Evolutionary conservation across 2,888 invertebrate species (phyloP), one percentile per base, ranked within the genome.

Genomic region (Drosophila neonasuta): DNA sequence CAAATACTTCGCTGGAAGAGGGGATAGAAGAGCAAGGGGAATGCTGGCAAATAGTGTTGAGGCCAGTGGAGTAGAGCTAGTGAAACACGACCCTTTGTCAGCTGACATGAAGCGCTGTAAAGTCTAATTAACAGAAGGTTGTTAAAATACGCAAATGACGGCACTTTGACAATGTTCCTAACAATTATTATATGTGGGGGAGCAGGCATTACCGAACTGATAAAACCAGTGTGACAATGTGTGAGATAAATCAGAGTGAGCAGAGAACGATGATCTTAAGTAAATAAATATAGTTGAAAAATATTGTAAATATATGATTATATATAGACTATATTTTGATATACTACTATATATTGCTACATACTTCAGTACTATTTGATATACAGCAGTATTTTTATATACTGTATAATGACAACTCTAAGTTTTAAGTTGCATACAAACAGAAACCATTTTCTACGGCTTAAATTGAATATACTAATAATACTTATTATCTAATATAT

Each of bases 21-120:
- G 13, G 29, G 3, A 11, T 7, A 29, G 15, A 5, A 7, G 30
- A 36, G 49, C 1, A 17, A 11, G 5, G 17, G 29, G 30, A 29
- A 30, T 48, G 0, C 39, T 29, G 24, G 29, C 3, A 15, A 15
- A 7, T 15, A 3, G 15, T 17, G 41, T 52, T 11, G 29, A 29
- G 54, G 54, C 32, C 44, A 34, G 2, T 45, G 34, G 45, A 4
- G 24, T 54, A 46, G 46, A 46, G 36, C 54, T 56, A 50, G 51
- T 70, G 70, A 74, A 62, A 59, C 29, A 39, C 59, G 49, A 70
- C 66, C 61, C 74, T 57, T 66, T 71, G 64, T 74, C 67, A 74
- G 62, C 49, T 74, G 75, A 63, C 48, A 45, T 34, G 24, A 54
- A 36, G 41, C 36, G 42, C 42, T 36, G 52, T 48, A 29, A 52